These are phyloP conservation scores for Zophobas morio DNA, from an alignment of 1,140 invertebrate species.

Conservation along the genomic window DNA sequence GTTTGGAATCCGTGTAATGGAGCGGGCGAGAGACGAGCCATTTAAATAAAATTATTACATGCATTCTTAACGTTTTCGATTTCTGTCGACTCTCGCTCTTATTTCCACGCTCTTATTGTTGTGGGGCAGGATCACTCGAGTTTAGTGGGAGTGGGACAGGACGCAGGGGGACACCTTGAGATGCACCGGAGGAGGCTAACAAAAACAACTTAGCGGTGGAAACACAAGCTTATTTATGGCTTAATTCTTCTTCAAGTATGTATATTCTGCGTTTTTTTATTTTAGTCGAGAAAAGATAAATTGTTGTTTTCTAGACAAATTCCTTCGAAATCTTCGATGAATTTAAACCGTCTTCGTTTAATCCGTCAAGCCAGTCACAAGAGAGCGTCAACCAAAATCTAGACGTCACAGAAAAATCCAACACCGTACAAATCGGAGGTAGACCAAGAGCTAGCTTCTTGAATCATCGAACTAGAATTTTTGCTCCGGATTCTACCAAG, in stretches of 20 bases:
- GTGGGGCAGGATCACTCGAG: neutral
- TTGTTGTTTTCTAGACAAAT: too few species aligned
- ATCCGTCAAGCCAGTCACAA: conserved; percentile 6
- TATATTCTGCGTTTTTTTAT: too few species aligned
- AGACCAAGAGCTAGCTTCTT: conserved; percentile 43
- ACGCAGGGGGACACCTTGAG: neutral
- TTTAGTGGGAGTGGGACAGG: neutral
- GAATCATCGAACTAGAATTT: conserved; percentile 59
- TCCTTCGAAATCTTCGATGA: too few species aligned
- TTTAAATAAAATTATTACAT: conserved; percentile 37
- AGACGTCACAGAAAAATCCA: conserved; percentile 30
- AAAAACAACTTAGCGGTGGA: too few species aligned
- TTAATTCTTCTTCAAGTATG: too few species aligned
- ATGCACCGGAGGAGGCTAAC: too few species aligned
- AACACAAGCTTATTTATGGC: too few species aligned
- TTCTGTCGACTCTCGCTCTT: too few species aligned
- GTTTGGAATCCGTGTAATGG: conserved; percentile 6
- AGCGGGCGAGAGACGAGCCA: too few species aligned
- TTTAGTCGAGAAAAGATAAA: too few species aligned
- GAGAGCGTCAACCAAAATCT: conserved; percentile 48
- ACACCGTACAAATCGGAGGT: neutral
- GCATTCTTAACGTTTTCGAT: conserved; percentile 3
- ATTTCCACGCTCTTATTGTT: conserved; percentile 13
- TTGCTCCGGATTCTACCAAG: conserved; percentile 56
- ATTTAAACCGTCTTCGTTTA: conserved; percentile 31